These are phyloP conservation scores for Macheiramphus alcinus DNA, from an alignment of 2,113 vertebrate species.

Conservation along the genomic window DNA sequence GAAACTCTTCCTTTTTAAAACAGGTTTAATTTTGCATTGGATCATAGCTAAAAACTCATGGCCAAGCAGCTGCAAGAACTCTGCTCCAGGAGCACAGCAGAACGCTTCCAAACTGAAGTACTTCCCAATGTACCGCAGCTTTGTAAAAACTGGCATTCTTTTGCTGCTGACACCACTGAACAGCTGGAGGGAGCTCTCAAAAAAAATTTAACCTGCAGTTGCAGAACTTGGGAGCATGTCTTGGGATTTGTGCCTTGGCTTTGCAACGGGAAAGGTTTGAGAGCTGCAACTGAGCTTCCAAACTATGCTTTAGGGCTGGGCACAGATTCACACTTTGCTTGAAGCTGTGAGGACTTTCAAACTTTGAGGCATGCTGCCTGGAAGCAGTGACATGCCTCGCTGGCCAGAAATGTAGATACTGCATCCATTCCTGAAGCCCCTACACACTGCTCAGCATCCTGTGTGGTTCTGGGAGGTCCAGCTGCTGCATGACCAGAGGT, in stretches of 20 bases:
- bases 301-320: background rate
- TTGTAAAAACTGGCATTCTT: background rate
- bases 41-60: background rate
- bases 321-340: background rate
- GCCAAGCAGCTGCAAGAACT: background rate
- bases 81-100: background rate
- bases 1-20: background rate
- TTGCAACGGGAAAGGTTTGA: background rate
- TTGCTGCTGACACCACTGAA: background rate
- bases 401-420: background rate
- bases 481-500: background rate
- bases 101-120: background rate
- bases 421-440: background rate
- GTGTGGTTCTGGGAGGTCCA: background rate
- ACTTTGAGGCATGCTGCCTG: background rate
- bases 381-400: background rate
- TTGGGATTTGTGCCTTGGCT: background rate
- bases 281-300: background rate
- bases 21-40: background rate
- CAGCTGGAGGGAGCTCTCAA: background rate
- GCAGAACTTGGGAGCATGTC: background rate
- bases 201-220: background rate
- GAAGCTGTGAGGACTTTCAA: background rate
- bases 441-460: too few species aligned
- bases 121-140: background rate